phyloP scores from a whole-genome alignment of 2,797 vertebrate genomes.

The Dromococcyx pavoninus region DNA sequence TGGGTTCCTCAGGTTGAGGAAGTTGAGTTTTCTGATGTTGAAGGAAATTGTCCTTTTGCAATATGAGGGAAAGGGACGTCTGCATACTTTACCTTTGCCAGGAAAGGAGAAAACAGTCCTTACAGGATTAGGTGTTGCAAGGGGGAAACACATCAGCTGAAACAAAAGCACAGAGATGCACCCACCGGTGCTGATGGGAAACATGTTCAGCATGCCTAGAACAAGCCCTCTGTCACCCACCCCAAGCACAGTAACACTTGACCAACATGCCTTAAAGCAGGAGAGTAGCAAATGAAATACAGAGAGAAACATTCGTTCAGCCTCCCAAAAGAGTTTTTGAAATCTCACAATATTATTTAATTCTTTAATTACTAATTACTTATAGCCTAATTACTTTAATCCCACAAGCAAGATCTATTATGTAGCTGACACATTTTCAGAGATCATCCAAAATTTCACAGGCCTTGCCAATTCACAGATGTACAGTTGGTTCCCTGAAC shows the following conservation, averaged over 20 bases:
- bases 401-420: not conserved
- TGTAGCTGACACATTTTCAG: not conserved
- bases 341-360: not conserved
- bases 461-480: not conserved
- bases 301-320: not conserved
- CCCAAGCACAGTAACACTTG: not conserved
- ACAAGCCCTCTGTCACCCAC: not conserved
- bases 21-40: not conserved
- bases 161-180: not conserved
- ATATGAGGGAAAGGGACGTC: fast-evolving
- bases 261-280: not conserved
- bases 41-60: not conserved
- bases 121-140: not conserved
- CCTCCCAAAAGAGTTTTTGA: not conserved
- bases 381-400: not conserved
- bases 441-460: conserved; percentile 4
- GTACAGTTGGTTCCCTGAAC: not conserved
- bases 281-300: not conserved
- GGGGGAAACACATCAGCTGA: not conserved
- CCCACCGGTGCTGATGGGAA: not conserved
- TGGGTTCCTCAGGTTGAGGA: not conserved
- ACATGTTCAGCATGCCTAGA: fast-evolving
- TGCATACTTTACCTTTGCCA: not conserved
- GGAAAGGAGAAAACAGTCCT: not conserved
- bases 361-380: conserved; percentile 33